Evolutionary conservation across 2,797 vertebrate genomes (phyloP).

Genomic region (Micromesistius poutassou): DNA sequence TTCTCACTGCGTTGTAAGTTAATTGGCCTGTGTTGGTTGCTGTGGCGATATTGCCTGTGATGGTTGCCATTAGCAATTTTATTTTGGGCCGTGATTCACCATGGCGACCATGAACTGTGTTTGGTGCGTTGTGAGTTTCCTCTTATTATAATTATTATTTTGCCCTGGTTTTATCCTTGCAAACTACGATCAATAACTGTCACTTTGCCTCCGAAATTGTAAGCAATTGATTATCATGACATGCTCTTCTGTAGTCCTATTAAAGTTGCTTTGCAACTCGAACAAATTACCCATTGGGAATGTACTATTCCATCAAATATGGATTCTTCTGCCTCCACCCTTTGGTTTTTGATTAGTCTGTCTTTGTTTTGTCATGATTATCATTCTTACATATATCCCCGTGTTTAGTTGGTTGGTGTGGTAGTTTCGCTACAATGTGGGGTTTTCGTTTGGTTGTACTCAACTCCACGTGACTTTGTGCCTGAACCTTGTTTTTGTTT

Average conservation of each 20-base stretch:
- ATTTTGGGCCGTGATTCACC: constrained; percentile 76
- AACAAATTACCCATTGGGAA: constrained; percentile 37
- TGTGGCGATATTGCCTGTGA: constrained; percentile 83
- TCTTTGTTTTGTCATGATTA: constrained; percentile 78
- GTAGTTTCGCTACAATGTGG: constrained; percentile 74
- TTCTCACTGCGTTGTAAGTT: constrained; percentile 77
- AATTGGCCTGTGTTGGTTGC: constrained; percentile 80
- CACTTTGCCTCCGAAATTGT: constrained; percentile 71
- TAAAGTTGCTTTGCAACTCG: constrained; percentile 43
- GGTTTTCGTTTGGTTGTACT: constrained; percentile 70
- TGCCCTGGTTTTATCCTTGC: constrained; percentile 71
- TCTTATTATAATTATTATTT: constrained; percentile 65
- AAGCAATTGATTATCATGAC: constrained; percentile 77
- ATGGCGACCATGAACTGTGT: constrained; percentile 82
- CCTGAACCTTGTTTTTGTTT: constrained; percentile 70
- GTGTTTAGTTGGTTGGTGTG: constrained; percentile 78
- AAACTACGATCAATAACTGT: constrained; percentile 77
- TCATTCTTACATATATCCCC: constrained; percentile 73
- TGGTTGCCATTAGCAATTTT: constrained; percentile 80
- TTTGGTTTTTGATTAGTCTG: constrained; percentile 60
- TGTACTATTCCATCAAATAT: constrained; percentile 48
- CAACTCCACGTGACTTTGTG: constrained; percentile 73
- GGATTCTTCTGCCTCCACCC: constrained; percentile 50
- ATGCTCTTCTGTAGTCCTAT: constrained; percentile 40
- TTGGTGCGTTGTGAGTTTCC: constrained; percentile 81